Percentiles rank a stretch among this genome's conserved stretches.
Evolutionary conservation across 2,113 vertebrate genomes (phyloP).

Genomic region (Jacana jacana): DNA sequence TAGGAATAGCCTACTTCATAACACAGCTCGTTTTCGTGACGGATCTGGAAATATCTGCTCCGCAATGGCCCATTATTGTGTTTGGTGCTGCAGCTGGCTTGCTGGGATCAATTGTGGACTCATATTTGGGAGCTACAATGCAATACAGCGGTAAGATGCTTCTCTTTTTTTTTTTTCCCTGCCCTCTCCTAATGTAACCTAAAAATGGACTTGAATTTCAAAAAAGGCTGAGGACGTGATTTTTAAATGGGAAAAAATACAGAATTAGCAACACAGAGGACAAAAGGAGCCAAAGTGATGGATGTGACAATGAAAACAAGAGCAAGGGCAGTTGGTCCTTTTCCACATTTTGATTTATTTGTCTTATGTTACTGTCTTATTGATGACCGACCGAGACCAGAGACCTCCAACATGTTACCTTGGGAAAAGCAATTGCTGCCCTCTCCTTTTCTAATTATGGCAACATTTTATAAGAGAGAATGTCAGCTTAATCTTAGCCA

Average conservation of each 20-base stretch:
- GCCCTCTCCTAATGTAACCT: accelerated
- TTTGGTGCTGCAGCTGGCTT: constrained; percentile 88
- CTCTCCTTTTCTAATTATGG: neutral
- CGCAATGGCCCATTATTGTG: constrained; percentile 91
- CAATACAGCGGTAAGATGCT: constrained; percentile 88
- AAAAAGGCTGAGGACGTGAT: neutral
- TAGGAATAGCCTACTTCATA: constrained; percentile 86
- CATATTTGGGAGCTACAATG: constrained; percentile 92
- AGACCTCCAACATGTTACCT: neutral
- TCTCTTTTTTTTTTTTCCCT: neutral
- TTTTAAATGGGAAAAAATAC: neutral
- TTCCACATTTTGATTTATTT: neutral
- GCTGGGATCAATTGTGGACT: constrained; percentile 92
- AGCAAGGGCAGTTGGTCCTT: neutral
- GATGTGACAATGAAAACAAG: neutral
- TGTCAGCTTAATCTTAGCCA: neutral
- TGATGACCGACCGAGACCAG: neutral
- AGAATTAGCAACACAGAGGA: neutral
- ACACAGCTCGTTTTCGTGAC: constrained; percentile 83
- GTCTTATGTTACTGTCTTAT: neutral
- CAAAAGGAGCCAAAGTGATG: neutral
- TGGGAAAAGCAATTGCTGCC: neutral
- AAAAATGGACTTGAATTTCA: neutral
- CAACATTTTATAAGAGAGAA: neutral
- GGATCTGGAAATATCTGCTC: constrained; percentile 84